Base-by-base conservation (phyloP, 2,113 vertebrate species). In the Urocitellus parryii region DNA sequence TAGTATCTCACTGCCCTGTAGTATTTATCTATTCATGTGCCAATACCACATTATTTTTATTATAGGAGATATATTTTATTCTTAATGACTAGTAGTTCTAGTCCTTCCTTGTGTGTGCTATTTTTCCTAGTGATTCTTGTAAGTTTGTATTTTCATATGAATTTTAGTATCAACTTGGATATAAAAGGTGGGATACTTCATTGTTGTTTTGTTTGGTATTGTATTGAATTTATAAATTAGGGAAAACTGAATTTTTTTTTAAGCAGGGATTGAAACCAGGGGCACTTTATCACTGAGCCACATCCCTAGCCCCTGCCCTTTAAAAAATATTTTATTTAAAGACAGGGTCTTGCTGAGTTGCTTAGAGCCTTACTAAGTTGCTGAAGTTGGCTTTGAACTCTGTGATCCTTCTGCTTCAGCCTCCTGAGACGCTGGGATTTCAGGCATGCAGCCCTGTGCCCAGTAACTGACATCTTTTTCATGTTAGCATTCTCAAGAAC, bases 161-260 rank as follows among this genome's bases (percentile, higher is more conserved):
- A 79, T 22, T 84, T 94, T 68, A 92, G n/a, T 34, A 79, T 32
- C 45, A 81, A 34, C 4, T 86, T 90, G 2, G 72, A 51, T 65
- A 45, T 61, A 68, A 89, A 85, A 88, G 37, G 61, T 91, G 4
- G 18, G 48, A 72, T 70, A 67, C 76, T 91, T 67, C 45, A 32
- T 58, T 13, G 17, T 76, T 53, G 22, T 39, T 72, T 84, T 89
- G 92, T 95, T 73, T 70, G 53, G 9, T 70, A 27, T 89, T 82
- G 29, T 9, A 82, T 5, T 88, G 83, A 67, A 80, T 67, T 95
- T 91, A 78, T 53, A 95, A 80, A 39, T 91, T 79, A 92, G 34
- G 34, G 34, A n/a, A n/a, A n/a, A n/a, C 29, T 67, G 5, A 17
- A 5, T 34, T 34, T 12, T 58, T 58, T 58, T 58, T 6, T 20